Evolutionary conservation across 2,797 vertebrate genomes (phyloP).

Genomic region (Leuciscus waleckii): DNA sequence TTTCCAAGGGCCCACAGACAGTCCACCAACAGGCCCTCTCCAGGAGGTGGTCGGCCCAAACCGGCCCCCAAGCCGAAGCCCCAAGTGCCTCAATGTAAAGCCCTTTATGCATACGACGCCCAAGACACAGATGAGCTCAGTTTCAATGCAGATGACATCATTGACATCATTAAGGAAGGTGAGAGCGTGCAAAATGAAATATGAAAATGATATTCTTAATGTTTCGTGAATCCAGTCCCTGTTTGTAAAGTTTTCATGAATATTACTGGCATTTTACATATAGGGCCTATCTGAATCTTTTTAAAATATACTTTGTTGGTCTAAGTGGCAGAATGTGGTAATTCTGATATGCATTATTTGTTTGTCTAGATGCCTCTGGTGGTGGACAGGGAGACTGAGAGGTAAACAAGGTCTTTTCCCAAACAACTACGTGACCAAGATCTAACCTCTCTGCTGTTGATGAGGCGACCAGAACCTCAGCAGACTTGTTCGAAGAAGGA

Average conservation of each 20-base stretch:
- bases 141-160: conserved; percentile 94
- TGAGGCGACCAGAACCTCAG: conserved; percentile 54
- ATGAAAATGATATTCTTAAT: background rate
- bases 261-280: background rate
- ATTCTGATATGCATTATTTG: conserved; percentile 5
- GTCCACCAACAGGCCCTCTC: conserved; percentile 83
- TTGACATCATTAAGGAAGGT: conserved; percentile 97
- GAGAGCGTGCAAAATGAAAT: conserved; percentile 19
- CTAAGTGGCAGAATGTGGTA: background rate
- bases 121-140: conserved; percentile 99
- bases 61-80: conserved; percentile 97
- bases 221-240: background rate
- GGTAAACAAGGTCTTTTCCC: conserved; percentile 98
- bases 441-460: conserved; percentile 75
- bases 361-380: conserved; percentile 89
- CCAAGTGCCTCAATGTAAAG: conserved; percentile 95
- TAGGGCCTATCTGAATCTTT: background rate
- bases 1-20: conserved; percentile 85
- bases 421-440: conserved; percentile 97
- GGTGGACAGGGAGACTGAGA: conserved; percentile 96
- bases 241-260: background rate
- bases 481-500: background rate
- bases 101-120: conserved; percentile 95
- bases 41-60: conserved; percentile 93
- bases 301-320: background rate